These are phyloP conservation scores for cat (Felis catus) DNA, from an alignment of 2,113 vertebrate genomes.

Conservation along the genomic window F.catus_Fca126_mat1.0 CM031413.1:38979501-38980000, in stretches of 20 bases:
- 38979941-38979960: not conserved
- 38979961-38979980: not conserved
- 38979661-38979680: not conserved
- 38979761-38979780: not conserved
- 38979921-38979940: not conserved
- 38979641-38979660: not conserved
- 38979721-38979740: not conserved
- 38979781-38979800: not conserved
- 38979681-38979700: not conserved
- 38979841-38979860: not conserved
- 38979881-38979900: not conserved
- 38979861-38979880: not conserved
- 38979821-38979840: not conserved
- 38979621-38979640: not conserved
- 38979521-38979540: no score
- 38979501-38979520: no score
- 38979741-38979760: not conserved
- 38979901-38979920: not conserved
- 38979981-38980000: not conserved
- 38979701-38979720: not conserved
- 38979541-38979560: no score
- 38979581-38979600: not conserved
- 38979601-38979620: not conserved
- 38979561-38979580: no score
- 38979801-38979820: not conserved